Conservation (phyloP, 2,113 vertebrate species). For the Craseonycteris thonglongyai region DNA sequence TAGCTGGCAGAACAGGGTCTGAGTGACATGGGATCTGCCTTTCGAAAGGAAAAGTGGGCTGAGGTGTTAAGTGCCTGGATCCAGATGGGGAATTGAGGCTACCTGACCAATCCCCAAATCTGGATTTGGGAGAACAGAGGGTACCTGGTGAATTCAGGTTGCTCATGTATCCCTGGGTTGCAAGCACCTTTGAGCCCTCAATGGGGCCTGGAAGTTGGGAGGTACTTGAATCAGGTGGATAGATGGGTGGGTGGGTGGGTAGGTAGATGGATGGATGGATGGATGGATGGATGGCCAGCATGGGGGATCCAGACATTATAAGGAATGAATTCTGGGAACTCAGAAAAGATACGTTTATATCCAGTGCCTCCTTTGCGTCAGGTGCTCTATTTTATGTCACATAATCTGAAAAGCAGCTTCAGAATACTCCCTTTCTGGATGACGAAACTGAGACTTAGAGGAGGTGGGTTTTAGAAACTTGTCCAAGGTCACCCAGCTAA, state of each 20-base stretch:
- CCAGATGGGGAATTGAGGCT: background rate
- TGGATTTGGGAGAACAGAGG: background rate
- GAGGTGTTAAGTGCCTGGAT: background rate
- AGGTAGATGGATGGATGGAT: background rate
- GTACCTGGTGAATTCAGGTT: background rate
- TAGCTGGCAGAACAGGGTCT: background rate
- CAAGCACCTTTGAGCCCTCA: background rate
- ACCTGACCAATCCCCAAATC: background rate
- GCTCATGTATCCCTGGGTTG: background rate
- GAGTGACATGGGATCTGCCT: background rate
- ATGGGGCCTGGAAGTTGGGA: background rate
- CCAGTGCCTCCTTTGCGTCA: background rate
- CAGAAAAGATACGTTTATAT: background rate
- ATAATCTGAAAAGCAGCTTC: background rate
- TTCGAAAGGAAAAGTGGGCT: background rate
- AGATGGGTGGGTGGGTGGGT: background rate
- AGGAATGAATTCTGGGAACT: background rate
- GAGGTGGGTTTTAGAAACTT: background rate
- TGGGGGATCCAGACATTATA: background rate
- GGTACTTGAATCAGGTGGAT: background rate
- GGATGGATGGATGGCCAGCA: background rate
- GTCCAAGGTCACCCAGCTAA: background rate
- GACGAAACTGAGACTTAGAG: background rate
- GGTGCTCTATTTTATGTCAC: background rate
- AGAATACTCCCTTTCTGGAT: background rate